Evolutionary conservation across 2,888 invertebrate genomes (phyloP).

Genomic region (Tetrapedia diversipes): DNA sequence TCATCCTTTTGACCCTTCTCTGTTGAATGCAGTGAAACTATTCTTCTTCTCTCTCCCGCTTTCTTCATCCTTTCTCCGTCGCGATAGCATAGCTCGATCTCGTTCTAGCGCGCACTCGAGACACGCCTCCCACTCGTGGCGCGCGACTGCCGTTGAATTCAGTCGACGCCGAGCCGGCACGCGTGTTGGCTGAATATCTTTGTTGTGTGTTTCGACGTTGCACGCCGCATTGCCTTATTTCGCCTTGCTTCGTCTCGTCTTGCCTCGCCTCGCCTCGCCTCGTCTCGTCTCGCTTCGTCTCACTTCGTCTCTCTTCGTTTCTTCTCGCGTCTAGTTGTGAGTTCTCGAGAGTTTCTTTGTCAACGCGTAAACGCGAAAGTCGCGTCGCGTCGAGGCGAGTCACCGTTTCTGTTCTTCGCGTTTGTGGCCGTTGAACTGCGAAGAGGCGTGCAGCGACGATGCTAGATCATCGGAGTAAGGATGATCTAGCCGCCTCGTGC

Average conservation of each 20-base stretch:
- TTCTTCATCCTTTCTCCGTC: slow-evolving; percentile 11
- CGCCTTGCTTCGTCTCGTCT: neutral
- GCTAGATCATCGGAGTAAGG: slow-evolving; percentile 51
- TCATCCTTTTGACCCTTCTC: slow-evolving; percentile 25
- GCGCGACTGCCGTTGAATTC: slow-evolving; percentile 58
- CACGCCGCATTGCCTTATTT: neutral
- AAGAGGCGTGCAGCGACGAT: slow-evolving; percentile 40
- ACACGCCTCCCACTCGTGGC: slow-evolving; percentile 61
- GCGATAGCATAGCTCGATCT: slow-evolving; percentile 28
- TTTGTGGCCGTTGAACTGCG: slow-evolving; percentile 16
- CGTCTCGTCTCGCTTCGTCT: neutral
- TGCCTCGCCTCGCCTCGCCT: neutral
- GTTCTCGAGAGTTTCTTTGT: slow-evolving; percentile 9
- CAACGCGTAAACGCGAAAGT: slow-evolving; percentile 6
- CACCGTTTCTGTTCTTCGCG: slow-evolving; percentile 2
- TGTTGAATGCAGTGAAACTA: slow-evolving; percentile 5
- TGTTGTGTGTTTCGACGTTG: slow-evolving; percentile 8
- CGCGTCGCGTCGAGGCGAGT: neutral
- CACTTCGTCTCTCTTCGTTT: neutral
- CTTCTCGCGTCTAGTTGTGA: slow-evolving; percentile 14
- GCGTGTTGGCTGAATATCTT: slow-evolving; percentile 60
- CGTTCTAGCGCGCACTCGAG: slow-evolving; percentile 52
- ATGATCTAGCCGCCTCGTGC: slow-evolving; percentile 49
- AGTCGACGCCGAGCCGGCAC: slow-evolving; percentile 73
- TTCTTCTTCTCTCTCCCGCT: neutral